Evolutionary conservation across 2,888 invertebrate species (phyloP).

Genomic region (Eristalis pertinax): DNA sequence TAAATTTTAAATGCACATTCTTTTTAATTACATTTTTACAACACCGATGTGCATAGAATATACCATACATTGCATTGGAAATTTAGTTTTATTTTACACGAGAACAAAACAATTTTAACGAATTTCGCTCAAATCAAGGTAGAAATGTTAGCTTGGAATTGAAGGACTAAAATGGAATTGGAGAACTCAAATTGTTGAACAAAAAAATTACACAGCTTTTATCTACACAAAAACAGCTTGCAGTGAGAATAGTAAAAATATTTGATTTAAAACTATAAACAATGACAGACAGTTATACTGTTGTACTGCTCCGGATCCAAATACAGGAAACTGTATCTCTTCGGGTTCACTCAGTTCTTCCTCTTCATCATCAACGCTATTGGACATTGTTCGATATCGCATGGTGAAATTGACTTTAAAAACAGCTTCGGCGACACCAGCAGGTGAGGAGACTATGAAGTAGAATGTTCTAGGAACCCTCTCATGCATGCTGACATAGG

Average conservation of each 20-base stretch:
- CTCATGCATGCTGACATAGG: slow-evolving; percentile 82
- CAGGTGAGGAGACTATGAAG: slow-evolving; percentile 81
- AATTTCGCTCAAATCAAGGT: slow-evolving; percentile 16
- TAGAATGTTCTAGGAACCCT: slow-evolving; percentile 81
- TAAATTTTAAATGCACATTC: slow-evolving; percentile 57
- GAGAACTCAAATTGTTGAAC: slow-evolving; percentile 20
- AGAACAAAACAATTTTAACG: slow-evolving; percentile 29
- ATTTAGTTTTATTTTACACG: slow-evolving; percentile 21
- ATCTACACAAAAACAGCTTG: slow-evolving; percentile 14
- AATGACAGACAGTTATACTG: slow-evolving; percentile 20
- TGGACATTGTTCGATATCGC: slow-evolving; percentile 80
- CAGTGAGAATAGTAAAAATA: slow-evolving; percentile 7
- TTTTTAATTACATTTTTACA: slow-evolving; percentile 62
- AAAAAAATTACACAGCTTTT: neutral
- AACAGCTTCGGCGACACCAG: slow-evolving; percentile 80
- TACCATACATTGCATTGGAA: slow-evolving; percentile 49
- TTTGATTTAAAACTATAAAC: slow-evolving; percentile 1
- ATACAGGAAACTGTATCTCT: slow-evolving; percentile 81
- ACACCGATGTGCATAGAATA: slow-evolving; percentile 60
- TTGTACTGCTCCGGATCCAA: slow-evolving; percentile 74
- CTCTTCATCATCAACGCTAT: slow-evolving; percentile 79
- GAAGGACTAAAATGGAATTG: neutral
- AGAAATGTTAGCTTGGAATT: neutral
- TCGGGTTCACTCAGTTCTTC: slow-evolving; percentile 81
- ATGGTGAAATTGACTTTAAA: slow-evolving; percentile 81